These are phyloP conservation scores for Augiades crinisus DNA, from an alignment of 2,888 invertebrate genomes.

Conservation along the genomic window DNA sequence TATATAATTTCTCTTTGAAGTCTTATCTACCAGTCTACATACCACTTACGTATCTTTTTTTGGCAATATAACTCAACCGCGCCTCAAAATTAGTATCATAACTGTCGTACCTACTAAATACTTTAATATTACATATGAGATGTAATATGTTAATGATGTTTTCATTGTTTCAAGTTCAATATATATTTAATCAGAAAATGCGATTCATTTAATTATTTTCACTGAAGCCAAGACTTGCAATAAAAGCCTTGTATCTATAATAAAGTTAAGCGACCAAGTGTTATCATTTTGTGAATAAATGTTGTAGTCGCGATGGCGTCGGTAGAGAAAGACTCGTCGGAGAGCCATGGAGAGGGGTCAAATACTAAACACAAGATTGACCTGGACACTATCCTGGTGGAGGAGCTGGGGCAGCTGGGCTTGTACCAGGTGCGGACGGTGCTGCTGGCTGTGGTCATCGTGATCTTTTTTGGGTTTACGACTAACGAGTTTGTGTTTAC, in stretches of 20 bases:
- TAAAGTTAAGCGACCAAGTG: background rate
- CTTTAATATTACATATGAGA: too few species aligned
- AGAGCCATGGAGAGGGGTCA: background rate
- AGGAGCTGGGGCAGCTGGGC: conserved; percentile 48
- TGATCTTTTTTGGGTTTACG: conserved; percentile 38
- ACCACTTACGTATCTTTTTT: too few species aligned
- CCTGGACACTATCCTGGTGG: conserved; percentile 41
- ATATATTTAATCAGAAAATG: too few species aligned
- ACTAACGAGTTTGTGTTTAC: conserved; percentile 45
- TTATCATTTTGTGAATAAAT: background rate
- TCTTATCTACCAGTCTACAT: too few species aligned
- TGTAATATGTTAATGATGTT: too few species aligned
- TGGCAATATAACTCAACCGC: too few species aligned
- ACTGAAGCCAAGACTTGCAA: too few species aligned
- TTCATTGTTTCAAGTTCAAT: too few species aligned
- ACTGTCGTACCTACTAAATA: too few species aligned
- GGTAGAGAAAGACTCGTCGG: background rate
- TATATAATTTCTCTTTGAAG: too few species aligned
- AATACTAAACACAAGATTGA: conserved; percentile 32
- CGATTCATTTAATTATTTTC: too few species aligned
- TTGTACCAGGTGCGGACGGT: conserved; percentile 40
- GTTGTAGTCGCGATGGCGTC: background rate
- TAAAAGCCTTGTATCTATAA: background rate
- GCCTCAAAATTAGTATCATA: too few species aligned
- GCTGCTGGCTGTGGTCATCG: conserved; percentile 32